Conservation (phyloP, 2,888 invertebrate genomes). For the Belgica antarctica region DNA sequence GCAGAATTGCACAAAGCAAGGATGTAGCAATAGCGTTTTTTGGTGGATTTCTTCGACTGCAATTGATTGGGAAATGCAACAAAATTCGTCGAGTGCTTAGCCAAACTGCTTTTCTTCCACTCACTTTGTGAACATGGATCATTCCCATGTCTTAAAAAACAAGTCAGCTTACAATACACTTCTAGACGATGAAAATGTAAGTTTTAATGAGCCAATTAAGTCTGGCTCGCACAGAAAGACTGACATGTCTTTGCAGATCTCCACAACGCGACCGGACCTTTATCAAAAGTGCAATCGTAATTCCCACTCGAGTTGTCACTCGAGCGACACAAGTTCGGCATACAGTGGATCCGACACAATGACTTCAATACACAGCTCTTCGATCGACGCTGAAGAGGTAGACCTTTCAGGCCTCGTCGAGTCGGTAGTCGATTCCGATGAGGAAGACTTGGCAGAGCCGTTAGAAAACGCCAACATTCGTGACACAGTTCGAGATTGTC, state of each 20-base stretch:
- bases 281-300: constrained; percentile 80
- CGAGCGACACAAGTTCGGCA: constrained; percentile 93
- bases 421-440: constrained; percentile 93
- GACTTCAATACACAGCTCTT: constrained; percentile 88
- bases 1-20: neutral
- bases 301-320: constrained; percentile 77
- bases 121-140: constrained; percentile 39
- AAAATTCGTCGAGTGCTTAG: constrained; percentile 7
- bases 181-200: constrained; percentile 42
- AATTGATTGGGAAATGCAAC: neutral
- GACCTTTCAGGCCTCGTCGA: constrained; percentile 93
- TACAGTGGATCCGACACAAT: constrained; percentile 96
- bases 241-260: neutral
- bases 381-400: constrained; percentile 76
- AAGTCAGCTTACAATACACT: constrained; percentile 32
- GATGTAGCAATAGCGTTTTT: neutral
- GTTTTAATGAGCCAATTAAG: neutral
- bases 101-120: neutral
- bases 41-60: neutral
- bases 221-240: neutral
- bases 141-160: constrained; percentile 40
- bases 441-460: constrained; percentile 87
- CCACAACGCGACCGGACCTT: constrained; percentile 63
- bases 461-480: constrained; percentile 67
- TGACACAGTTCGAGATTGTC: constrained; percentile 93